Conservation (phyloP, 2,797 vertebrate species). For the Hemibagrus guttatus region DNA sequence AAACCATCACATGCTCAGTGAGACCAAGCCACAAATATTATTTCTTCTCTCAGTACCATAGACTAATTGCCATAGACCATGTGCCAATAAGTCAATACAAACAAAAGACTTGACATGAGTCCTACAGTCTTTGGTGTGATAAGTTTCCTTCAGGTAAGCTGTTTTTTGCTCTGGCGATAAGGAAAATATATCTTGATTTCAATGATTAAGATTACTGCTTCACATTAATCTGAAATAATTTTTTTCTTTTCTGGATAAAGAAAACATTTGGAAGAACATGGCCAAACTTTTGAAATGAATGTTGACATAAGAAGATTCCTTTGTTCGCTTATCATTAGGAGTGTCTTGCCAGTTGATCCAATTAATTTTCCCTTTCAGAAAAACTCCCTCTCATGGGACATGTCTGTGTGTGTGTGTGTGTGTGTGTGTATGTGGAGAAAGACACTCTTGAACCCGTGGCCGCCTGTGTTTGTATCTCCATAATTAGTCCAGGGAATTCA, state of each 20-base stretch:
- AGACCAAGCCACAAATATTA: not conserved
- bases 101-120: not conserved
- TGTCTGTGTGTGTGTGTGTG: constrained; percentile 17
- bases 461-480: constrained; percentile 79
- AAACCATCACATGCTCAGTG: not conserved
- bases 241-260: constrained; percentile 24
- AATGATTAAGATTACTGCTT: not conserved
- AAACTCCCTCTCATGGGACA: constrained; percentile 68
- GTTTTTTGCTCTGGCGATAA: too few species aligned
- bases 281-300: constrained; percentile 46
- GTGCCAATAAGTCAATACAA: not conserved
- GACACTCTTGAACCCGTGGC: constrained; percentile 72
- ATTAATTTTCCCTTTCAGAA: constrained; percentile 78
- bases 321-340: constrained; percentile 63
- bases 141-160: not conserved
- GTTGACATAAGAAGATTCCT: constrained; percentile 57
- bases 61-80: not conserved
- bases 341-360: constrained; percentile 73
- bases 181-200: not conserved
- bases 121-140: not conserved
- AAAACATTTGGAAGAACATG: not conserved
- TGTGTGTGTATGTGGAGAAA: constrained; percentile 61
- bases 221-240: not conserved
- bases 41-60: not conserved
- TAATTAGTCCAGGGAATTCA: constrained; percentile 85